A percentile compares a stretch with the other conserved stretches of the same genome.
phyloP scores from a whole-genome alignment of 2,113 vertebrate genomes.

The Cromileptes altivelis region DNA sequence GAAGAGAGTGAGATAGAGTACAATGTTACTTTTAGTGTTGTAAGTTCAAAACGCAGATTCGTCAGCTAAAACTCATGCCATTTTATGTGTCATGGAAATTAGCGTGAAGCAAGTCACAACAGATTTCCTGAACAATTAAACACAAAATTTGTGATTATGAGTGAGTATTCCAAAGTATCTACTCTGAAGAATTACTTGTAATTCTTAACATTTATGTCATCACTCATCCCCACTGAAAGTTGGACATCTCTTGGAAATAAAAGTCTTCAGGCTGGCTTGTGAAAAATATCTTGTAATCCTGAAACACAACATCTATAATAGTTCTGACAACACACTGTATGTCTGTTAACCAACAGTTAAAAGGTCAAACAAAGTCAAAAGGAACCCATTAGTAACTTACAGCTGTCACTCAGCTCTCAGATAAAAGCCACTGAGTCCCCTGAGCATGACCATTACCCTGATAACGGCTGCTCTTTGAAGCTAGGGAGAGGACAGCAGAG shows the following conservation, averaged over 20 bases:
- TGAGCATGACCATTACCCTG: conserved; percentile 65
- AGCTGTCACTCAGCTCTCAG: conserved; percentile 51
- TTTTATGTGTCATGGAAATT: neutral
- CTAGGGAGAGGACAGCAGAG: conserved; percentile 45
- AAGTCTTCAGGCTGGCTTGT: neutral
- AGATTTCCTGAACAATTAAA: neutral
- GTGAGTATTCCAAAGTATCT: neutral
- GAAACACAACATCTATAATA: neutral
- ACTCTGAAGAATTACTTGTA: neutral
- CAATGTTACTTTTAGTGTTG: neutral
- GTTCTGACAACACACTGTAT: neutral
- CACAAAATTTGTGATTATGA: neutral
- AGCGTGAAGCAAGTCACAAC: neutral
- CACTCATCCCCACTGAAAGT: neutral
- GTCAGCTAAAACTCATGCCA: neutral
- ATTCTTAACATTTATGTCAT: neutral
- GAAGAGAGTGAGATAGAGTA: neutral
- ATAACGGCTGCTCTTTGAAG: conserved; percentile 75
- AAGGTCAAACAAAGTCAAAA: conserved; percentile 7
- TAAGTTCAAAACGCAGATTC: conserved; percentile 1
- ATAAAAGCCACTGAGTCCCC: conserved; percentile 63
- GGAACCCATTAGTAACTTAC: conserved; percentile 27
- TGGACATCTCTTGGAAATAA: neutral
- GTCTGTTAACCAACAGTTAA: neutral
- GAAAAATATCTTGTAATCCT: neutral